Conservation (phyloP, 2,797 vertebrate genomes). For the Spinus olivaceus region DNA sequence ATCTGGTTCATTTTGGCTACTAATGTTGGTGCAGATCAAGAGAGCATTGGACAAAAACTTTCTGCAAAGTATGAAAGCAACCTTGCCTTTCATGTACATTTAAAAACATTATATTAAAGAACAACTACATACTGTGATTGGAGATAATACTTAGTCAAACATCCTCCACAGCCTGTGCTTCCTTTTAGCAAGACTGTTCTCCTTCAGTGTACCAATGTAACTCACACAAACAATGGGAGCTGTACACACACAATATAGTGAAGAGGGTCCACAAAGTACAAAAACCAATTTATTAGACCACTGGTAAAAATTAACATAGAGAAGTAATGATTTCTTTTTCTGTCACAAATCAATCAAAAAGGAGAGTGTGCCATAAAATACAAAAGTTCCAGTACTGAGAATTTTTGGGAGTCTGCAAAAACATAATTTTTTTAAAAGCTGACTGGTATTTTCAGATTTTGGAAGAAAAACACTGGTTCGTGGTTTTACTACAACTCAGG, state of each 20-base stretch:
- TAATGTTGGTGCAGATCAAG: background rate
- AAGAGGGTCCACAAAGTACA: background rate
- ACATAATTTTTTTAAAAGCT: background rate
- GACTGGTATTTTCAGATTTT: background rate
- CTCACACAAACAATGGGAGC: background rate
- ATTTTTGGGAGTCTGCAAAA: background rate
- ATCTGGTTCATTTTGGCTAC: background rate
- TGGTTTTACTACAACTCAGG: background rate
- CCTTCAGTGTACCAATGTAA: background rate
- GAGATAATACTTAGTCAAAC: background rate
- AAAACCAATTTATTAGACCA: background rate
- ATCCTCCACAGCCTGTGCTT: background rate
- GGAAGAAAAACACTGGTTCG: background rate
- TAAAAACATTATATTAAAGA: background rate
- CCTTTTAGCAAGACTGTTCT: background rate
- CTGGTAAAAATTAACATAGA: background rate
- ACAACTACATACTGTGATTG: accelerated
- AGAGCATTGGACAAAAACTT: background rate
- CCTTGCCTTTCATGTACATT: background rate
- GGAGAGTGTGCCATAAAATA: background rate
- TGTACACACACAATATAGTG: background rate
- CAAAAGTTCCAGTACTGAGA: background rate
- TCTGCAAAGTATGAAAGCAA: background rate
- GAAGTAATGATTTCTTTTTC: background rate
- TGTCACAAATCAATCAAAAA: background rate